Conservation (phyloP, 2,113 vertebrate species). For the Pelecanoides urinatrix region DNA sequence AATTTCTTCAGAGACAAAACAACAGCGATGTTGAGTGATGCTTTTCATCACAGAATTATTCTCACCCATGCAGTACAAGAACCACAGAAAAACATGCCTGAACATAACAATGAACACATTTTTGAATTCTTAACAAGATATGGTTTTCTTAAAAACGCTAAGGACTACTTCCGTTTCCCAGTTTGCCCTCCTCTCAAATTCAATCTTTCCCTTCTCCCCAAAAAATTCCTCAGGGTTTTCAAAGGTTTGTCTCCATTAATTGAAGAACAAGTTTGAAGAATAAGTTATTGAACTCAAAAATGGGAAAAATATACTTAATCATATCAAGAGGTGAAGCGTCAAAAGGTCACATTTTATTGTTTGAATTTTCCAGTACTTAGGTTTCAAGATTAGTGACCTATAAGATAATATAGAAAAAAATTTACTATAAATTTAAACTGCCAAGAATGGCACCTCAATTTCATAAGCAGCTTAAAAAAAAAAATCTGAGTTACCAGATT, state of each 20-base stretch:
- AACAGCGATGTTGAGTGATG: background rate
- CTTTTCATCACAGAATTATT: background rate
- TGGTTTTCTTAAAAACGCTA: background rate
- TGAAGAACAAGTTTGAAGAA: background rate
- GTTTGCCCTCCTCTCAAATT: background rate
- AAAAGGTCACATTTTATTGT: background rate
- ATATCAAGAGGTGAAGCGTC: background rate
- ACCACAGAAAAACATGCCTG: background rate
- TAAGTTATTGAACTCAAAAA: background rate
- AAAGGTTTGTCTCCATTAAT: background rate
- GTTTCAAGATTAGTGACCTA: background rate
- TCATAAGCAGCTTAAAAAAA: background rate
- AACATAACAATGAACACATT: background rate
- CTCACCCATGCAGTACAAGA: background rate
- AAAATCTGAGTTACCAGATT: background rate
- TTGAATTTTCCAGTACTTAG: background rate
- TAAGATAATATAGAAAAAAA: background rate
- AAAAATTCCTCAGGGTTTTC: background rate
- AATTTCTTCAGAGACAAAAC: background rate
- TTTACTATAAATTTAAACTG: background rate
- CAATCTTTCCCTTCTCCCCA: background rate
- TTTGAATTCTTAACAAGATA: background rate
- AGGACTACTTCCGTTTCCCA: background rate
- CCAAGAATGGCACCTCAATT: background rate
- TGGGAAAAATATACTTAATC: background rate